Conservation (phyloP, 1,140 invertebrate species). For the Brachionus plicatilis region DNA sequence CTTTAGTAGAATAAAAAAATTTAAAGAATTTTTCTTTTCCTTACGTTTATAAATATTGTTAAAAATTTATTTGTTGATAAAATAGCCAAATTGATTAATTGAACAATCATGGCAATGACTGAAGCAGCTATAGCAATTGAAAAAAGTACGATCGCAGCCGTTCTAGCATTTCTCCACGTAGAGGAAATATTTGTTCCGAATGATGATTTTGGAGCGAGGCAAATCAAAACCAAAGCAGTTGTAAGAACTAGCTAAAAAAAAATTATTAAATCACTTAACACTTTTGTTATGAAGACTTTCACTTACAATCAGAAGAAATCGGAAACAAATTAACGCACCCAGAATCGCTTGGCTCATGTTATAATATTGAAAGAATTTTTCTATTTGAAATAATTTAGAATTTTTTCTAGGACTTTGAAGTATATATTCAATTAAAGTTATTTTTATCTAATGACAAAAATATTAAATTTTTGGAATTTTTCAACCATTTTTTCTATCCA, state of each 20-base stretch:
- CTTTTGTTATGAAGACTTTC: neutral
- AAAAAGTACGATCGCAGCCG: neutral
- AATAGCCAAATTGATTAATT: neutral
- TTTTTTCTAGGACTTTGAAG: neutral
- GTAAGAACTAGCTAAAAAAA: neutral
- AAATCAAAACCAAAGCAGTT: neutral
- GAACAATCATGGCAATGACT: neutral
- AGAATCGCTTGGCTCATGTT: neutral
- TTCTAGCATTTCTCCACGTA: neutral
- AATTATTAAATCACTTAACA: neutral
- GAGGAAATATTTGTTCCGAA: neutral
- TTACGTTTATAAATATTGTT: constrained; percentile 11
- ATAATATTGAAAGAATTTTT: neutral
- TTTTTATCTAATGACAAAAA: neutral
- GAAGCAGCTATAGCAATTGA: neutral
- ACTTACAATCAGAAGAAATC: neutral
- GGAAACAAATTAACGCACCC: neutral
- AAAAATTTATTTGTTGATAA: neutral
- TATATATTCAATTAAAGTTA: neutral
- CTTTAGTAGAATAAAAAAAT: neutral
- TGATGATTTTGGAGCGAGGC: neutral
- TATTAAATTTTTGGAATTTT: neutral
- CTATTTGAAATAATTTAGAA: neutral
- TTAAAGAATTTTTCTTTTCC: neutral
- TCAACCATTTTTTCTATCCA: neutral